Conservation (phyloP, 1,140 invertebrate species). For the Bilobella aurantiaca region DNA sequence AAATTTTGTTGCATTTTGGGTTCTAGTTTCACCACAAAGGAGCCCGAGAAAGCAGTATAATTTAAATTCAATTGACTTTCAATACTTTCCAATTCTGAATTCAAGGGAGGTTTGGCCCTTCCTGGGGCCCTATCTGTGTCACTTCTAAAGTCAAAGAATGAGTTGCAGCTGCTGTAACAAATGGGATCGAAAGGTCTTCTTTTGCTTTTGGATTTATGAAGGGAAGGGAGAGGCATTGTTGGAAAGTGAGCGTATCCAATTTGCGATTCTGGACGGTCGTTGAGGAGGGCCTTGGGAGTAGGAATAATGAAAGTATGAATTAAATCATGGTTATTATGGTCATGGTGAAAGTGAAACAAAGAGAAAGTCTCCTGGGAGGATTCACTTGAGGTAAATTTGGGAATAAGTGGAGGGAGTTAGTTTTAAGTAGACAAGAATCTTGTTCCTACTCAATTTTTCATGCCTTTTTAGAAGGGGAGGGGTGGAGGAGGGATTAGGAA, state of each 20-base stretch:
- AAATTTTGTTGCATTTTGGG: no score
- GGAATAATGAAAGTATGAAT: not conserved
- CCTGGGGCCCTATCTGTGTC: no score
- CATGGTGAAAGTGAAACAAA: constrained; percentile 4
- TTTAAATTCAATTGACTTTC: not conserved
- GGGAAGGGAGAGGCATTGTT: not conserved
- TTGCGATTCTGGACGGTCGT: not conserved
- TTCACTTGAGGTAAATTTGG: not conserved
- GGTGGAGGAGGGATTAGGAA: no score
- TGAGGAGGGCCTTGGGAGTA: not conserved
- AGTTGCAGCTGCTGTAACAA: no score
- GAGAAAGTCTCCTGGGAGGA: not conserved
- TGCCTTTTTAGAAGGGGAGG: not conserved
- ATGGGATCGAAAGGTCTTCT: not conserved
- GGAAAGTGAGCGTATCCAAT: not conserved
- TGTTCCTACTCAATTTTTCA: constrained; percentile 2
- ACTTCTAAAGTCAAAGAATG: no score
- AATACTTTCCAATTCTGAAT: no score
- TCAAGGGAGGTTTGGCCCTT: no score
- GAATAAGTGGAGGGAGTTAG: not conserved
- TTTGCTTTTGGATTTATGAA: not conserved
- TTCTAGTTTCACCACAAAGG: no score
- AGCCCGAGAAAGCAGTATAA: no score
- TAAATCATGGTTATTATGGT: not conserved
- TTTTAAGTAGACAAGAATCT: not conserved